A percentile compares a stretch with the other conserved stretches of the same genome.
Evolutionary conservation across 2,113 vertebrate species (phyloP).

Genomic region (Nibea albiflora): DNA sequence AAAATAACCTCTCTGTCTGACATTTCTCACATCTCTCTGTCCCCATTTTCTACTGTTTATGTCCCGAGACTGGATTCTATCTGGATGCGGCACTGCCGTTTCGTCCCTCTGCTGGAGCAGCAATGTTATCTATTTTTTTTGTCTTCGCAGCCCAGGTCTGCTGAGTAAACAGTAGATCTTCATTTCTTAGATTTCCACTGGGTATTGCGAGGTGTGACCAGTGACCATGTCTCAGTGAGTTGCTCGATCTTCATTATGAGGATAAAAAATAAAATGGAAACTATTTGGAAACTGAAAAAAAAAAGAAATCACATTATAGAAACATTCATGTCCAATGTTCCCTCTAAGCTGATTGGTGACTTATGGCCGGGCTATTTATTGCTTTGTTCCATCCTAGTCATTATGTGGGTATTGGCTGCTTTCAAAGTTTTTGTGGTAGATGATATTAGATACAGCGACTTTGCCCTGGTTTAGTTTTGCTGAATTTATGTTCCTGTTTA

Average conservation of each 20-base stretch:
- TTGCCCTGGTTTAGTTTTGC: slow-evolving; percentile 36
- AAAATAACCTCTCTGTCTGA: not conserved
- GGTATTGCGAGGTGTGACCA: not conserved
- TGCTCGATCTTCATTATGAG: not conserved
- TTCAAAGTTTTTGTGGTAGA: slow-evolving; percentile 11
- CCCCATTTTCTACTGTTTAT: slow-evolving; percentile 1
- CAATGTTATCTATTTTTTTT: not conserved
- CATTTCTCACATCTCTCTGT: not conserved
- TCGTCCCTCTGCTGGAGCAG: not conserved
- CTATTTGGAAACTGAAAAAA: not conserved
- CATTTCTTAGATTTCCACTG: slow-evolving; percentile 3
- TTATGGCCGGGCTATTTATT: not conserved
- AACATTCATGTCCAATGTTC: not conserved
- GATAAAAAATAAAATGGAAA: slow-evolving; percentile 7
- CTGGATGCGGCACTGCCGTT: not conserved
- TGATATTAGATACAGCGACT: slow-evolving; percentile 16
- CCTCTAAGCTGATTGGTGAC: not conserved
- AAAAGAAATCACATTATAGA: not conserved
- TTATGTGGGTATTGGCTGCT: not conserved
- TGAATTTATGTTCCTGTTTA: slow-evolving; percentile 47
- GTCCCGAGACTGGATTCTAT: slow-evolving; percentile 2
- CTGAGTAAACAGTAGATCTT: slow-evolving; percentile 7
- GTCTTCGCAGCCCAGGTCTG: not conserved
- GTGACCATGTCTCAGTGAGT: not conserved
- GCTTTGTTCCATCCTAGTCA: not conserved